Conservation (phyloP, 2,797 vertebrate genomes). For the Xyrichtys novacula region DNA sequence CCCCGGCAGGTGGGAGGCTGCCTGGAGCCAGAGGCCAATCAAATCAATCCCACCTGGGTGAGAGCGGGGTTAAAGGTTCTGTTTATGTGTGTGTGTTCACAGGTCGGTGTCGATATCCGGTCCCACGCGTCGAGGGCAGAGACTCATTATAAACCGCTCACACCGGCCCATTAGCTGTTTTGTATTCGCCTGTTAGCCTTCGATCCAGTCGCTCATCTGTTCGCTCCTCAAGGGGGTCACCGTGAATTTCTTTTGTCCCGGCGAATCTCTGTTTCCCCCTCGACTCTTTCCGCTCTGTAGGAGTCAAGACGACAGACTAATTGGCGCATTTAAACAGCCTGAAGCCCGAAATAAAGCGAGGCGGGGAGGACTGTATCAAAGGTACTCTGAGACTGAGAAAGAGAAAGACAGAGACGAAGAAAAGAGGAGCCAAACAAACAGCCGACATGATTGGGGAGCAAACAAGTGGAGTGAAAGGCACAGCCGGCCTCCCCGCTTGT, state of each 20-base stretch:
- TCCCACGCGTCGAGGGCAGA: constrained; percentile 6
- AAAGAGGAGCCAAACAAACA: constrained; percentile 24
- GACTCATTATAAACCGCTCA: constrained; percentile 34
- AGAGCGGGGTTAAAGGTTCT: constrained; percentile 47
- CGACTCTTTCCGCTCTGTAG: constrained; percentile 51
- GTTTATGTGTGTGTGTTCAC: constrained; percentile 38
- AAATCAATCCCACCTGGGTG: constrained; percentile 60
- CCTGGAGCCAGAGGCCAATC: constrained; percentile 64
- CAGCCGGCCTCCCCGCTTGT: constrained; percentile 30
- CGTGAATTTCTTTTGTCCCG: constrained; percentile 33
- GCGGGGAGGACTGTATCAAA: constrained; percentile 54
- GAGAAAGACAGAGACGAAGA: constrained; percentile 32
- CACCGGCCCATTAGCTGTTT: constrained; percentile 28
- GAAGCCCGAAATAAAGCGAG: constrained; percentile 57
- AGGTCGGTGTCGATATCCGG: constrained; percentile 23
- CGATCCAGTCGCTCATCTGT: constrained; percentile 9
- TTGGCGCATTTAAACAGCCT: constrained; percentile 68
- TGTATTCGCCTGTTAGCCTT: constrained; percentile 35
- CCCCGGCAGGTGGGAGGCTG: constrained; percentile 51
- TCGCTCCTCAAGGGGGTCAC: constrained; percentile 37
- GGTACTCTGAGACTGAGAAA: constrained; percentile 36
- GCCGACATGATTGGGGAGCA: constrained; percentile 28
- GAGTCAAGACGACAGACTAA: constrained; percentile 63
- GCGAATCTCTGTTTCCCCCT: constrained; percentile 16
- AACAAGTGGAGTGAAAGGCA: constrained; percentile 37